Conservation (phyloP, 53 echinoderm and acorn worm species). For the Crossaster papposus region DNA sequence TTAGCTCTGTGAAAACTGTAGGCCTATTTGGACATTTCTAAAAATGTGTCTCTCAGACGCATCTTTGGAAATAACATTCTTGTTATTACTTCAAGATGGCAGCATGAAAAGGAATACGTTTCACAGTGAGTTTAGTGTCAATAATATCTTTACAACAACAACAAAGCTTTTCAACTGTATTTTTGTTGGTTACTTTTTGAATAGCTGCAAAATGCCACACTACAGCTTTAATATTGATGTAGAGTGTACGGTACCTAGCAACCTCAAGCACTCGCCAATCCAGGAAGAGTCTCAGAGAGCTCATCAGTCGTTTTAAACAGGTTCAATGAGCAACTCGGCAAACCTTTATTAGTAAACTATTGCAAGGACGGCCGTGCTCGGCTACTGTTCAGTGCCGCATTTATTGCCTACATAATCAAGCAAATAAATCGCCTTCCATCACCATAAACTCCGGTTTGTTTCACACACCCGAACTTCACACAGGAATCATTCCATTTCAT, state of each 20-base stretch:
- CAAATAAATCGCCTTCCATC: slow-evolving; percentile 3
- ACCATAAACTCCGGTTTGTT: slow-evolving; percentile 14
- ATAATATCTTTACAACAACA: no score
- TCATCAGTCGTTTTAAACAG: neutral
- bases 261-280: neutral
- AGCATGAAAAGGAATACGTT: no score
- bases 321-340: neutral
- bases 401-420: slow-evolving; percentile 2
- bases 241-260: neutral
- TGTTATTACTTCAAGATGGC: no score
- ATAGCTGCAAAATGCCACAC: no score
- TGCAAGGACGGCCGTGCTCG: neutral
- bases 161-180: no score
- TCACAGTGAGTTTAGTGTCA: no score
- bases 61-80: no score
- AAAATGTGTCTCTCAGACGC: no score
- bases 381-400: neutral
- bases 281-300: neutral
- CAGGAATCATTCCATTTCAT: neutral
- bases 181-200: no score
- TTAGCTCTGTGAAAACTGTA: no score
- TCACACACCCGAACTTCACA: neutral
- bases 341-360: neutral
- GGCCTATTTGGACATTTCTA: no score
- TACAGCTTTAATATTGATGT: neutral